A percentile compares a stretch with the other conserved stretches of the same genome.
Conservation (phyloP, 2,113 vertebrate species). For the Myodes glareolus region DNA sequence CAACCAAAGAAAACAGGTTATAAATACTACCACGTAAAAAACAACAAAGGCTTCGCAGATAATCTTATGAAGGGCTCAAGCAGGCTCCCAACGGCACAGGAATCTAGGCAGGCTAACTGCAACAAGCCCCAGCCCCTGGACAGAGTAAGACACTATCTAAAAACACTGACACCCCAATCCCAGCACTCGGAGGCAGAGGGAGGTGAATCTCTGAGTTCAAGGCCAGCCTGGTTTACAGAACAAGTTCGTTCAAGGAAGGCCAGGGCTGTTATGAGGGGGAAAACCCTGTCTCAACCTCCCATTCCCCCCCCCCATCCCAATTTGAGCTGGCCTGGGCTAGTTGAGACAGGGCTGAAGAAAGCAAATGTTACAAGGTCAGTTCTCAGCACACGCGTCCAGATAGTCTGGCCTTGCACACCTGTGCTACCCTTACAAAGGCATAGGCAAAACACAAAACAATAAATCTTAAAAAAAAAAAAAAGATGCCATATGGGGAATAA, state of each 20-base stretch:
- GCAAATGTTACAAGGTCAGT: not conserved
- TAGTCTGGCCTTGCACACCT: not conserved
- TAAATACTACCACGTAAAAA: not conserved
- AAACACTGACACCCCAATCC: not conserved
- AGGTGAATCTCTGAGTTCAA: not conserved
- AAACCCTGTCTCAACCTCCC: not conserved
- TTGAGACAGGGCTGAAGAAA: too few relatives aligned
- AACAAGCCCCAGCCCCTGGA: not conserved
- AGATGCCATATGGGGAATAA: not conserved
- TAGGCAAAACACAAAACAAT: not conserved
- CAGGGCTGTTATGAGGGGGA: not conserved
- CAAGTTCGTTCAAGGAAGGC: not conserved
- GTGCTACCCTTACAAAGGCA: not conserved
- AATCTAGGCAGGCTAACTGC: not conserved
- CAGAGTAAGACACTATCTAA: not conserved
- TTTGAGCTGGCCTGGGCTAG: not conserved
- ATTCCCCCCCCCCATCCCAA: not conserved
- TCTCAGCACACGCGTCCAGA: not conserved
- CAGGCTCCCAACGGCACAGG: too few relatives aligned
- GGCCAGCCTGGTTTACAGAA: not conserved
- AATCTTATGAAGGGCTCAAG: not conserved
- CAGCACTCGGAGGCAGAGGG: not conserved
- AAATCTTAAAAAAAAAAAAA: not conserved
- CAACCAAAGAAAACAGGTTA: constrained; percentile 23
- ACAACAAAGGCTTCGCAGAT: not conserved